Evolutionary conservation across 2,113 vertebrate species (phyloP).

Genomic region (Gopherus flavomarginatus): DNA sequence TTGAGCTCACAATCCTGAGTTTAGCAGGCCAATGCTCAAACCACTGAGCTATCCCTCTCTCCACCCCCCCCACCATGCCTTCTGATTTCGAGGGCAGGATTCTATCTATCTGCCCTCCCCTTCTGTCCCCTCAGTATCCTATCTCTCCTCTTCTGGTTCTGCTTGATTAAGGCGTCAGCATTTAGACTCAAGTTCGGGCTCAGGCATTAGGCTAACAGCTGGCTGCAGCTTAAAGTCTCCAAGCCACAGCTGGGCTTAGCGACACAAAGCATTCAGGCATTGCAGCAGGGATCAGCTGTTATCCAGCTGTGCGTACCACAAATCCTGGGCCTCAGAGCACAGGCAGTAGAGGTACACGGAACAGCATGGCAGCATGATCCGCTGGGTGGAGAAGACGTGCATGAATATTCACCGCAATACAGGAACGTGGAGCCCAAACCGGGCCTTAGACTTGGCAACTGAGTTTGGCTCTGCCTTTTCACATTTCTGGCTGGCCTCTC

Average conservation of each 20-base stretch:
- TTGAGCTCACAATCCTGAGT: too few relatives aligned
- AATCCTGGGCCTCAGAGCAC: background rate
- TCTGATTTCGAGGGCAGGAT: background rate
- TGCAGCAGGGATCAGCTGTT: background rate
- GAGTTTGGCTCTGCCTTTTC: background rate
- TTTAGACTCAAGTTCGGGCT: background rate
- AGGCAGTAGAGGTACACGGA: background rate
- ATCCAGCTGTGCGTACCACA: background rate
- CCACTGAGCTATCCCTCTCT: too few relatives aligned
- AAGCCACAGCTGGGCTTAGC: background rate
- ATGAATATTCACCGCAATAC: background rate
- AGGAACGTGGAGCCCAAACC: background rate
- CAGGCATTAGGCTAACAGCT: background rate
- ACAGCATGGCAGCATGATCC: background rate
- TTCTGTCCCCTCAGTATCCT: background rate
- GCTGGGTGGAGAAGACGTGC: background rate
- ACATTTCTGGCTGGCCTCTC: background rate
- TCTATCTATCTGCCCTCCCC: background rate
- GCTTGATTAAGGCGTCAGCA: background rate
- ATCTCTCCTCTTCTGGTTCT: background rate
- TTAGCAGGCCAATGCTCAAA: too few relatives aligned
- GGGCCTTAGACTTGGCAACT: background rate
- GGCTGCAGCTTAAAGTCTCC: background rate
- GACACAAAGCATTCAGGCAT: background rate
- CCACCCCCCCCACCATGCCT: rapidly evolving